Evolutionary conservation across 2,888 invertebrate species (phyloP).

Genomic region (Plemyria rubiginata): DNA sequence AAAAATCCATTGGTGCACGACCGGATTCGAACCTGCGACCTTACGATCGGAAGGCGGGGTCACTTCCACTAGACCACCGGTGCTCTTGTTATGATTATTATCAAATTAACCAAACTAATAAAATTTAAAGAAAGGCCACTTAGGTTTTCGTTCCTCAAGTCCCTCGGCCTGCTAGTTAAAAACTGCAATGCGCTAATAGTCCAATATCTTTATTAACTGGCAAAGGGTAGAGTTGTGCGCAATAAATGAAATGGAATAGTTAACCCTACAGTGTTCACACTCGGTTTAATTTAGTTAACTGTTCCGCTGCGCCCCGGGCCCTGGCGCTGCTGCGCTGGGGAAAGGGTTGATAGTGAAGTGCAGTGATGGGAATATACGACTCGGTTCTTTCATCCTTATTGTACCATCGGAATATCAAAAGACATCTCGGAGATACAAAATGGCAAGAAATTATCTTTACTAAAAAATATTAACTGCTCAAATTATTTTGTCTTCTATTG

Average conservation of each 20-base stretch:
- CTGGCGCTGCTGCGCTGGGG: constrained; percentile 66
- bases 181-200: constrained; percentile 70
- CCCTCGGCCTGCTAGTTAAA: neutral
- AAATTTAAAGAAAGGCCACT: neutral
- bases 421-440: no score
- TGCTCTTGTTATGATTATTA: no score
- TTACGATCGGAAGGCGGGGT: no score
- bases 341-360: constrained; percentile 74
- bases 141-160: neutral
- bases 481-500: no score
- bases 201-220: constrained; percentile 81
- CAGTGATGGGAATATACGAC: neutral
- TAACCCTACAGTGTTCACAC: constrained; percentile 84
- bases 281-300: constrained; percentile 85
- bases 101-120: neutral
- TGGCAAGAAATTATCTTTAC: no score
- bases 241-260: constrained; percentile 85
- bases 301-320: constrained; percentile 75
- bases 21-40: no score
- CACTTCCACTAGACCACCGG: no score
- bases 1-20: no score
- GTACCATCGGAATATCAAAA: no score
- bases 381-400: no score
- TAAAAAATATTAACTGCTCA: no score
- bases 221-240: constrained; percentile 80